Evolutionary conservation across 1,140 invertebrate genomes (phyloP), one percentile per base, ranked within the genome.

Genomic region (Lucilia sericata): DNA sequence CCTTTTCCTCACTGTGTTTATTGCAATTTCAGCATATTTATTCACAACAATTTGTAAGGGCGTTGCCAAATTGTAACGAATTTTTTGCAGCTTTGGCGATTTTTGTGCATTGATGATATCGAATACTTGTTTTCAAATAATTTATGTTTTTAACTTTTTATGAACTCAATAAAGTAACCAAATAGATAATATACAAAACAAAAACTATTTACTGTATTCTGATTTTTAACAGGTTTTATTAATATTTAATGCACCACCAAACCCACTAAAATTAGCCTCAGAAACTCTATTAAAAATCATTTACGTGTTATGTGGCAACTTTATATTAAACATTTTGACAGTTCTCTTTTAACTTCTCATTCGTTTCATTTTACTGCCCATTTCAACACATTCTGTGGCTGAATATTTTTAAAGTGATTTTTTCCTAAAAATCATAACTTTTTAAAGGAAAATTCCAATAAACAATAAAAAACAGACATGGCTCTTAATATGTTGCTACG

Each of bases 361-460:
- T 86, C 34, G 76, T 84, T 82, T 88, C 25, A 30, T 42, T 87
- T 21, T 88, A 87, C 88, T 88, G 74, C 82, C 86, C 80, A 80
- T 10, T 70, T 51, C 25, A 8, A 0, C 5, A 42, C n/a, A 70
- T n/a, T 12, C 65, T 9, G 21, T 12, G 4, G 7, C 65, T 55
- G 65, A 70, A 25, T n/a, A 19, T 10, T 70, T 70, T 2, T 13
- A 8, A 21, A n/a, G 8, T 10, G 4, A 70, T 70, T 70, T 21
- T 70, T 70, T 21, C 19, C 7, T 21, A 21, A 21, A 70, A 70
- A 70, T 70, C 65, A 8, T 19, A 70, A 21, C 17, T 70, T 21
- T 70, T 70, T 70, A 21, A 21, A 70, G 65, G 55, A 60, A 60
- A 14, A 60, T 60, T 60, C 7, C 13, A 17, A n/a, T 70, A 42